A percentile compares a stretch with the other conserved stretches of the same genome.
Conservation (phyloP, 2,888 invertebrate species). For the Rhagophthalmus giganteus region DNA sequence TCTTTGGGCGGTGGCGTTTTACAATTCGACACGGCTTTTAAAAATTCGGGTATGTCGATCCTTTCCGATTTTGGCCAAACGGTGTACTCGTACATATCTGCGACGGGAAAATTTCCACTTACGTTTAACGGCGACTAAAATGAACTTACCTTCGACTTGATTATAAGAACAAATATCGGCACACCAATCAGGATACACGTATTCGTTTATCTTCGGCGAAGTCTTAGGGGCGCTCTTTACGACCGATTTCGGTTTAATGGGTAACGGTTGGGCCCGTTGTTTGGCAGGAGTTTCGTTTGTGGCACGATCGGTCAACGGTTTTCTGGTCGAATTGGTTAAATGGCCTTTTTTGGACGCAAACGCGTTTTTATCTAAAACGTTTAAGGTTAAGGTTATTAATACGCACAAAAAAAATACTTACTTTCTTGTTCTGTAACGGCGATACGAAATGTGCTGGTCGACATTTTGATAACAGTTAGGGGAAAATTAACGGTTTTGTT, state of each 20-base stretch:
- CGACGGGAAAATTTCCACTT: background rate
- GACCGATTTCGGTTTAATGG: too few relatives aligned
- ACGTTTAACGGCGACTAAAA: background rate
- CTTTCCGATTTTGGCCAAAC: background rate
- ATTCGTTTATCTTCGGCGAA: background rate
- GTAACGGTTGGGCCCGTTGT: background rate
- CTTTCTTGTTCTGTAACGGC: slow-evolving; percentile 4
- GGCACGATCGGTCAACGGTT: slow-evolving; percentile 3
- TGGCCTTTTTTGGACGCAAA: background rate
- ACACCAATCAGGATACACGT: slow-evolving; percentile 1
- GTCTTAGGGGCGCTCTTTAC: too few relatives aligned
- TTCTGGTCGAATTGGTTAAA: background rate
- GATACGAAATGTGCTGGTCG: background rate
- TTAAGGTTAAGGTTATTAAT: too few relatives aligned
- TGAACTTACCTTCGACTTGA: slow-evolving; percentile 1
- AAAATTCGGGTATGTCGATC: background rate
- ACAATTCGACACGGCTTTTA: background rate
- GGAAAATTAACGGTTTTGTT: too few relatives aligned
- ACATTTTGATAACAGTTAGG: background rate
- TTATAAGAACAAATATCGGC: slow-evolving; percentile 5
- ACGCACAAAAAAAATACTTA: background rate
- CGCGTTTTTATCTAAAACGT: background rate
- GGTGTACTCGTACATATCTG: background rate
- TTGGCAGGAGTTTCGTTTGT: background rate
- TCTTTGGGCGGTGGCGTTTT: slow-evolving; percentile 2